Evolutionary conservation across 2,797 vertebrate species (phyloP), one percentile per base, ranked within the genome.

Genomic region (Amazona finschi): DNA sequence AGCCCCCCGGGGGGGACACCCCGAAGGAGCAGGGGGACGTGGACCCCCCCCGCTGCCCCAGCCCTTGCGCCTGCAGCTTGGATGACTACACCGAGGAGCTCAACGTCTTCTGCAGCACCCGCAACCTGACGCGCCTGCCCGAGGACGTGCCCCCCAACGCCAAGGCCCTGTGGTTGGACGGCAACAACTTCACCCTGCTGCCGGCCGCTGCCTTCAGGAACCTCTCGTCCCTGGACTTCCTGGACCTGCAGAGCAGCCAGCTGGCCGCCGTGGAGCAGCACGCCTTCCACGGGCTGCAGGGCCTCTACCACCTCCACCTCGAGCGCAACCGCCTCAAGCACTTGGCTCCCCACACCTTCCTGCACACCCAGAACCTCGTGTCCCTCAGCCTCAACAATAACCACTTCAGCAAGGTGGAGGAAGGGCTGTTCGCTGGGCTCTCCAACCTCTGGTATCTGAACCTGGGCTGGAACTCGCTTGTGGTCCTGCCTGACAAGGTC

Each of bases 341-440:
- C 7, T 95, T 99, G 80, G 98, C 98, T 0, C 97, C 97, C 12
- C 97, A 96, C 36, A 95, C 98, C 36, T 99, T 99, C 89, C 97
- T 98, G 46, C 98, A 98, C 95, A 99, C 99, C 1, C 99, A 98
- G 1, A 98, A 98, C 94, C 98, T 99, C 8, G 98, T 98, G 49
- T 99, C 99, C 4, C 98, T 99, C 24, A 99, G 98, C 96, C 98
- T 99, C 76, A 98, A 98, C 90, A 99, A 99, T 97, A 99, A 99
- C 96, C 98, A 98, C 82, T 97, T 99, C 33, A 91, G 95, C 77
- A 98, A 99, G 52, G 97, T 99, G 46, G 99, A 99, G n/a, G 99
- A 99, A 44, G 98, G 97, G 66, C 96, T 99, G 22, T 99, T 99
- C 9, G 97, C 97, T 0, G 99, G 99, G 76, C 99, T 99, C 53